A percentile compares a stretch with the other conserved stretches of the same genome.
Conservation (phyloP, 2,797 vertebrate genomes). For the Tragelaphus oryx region DNA sequence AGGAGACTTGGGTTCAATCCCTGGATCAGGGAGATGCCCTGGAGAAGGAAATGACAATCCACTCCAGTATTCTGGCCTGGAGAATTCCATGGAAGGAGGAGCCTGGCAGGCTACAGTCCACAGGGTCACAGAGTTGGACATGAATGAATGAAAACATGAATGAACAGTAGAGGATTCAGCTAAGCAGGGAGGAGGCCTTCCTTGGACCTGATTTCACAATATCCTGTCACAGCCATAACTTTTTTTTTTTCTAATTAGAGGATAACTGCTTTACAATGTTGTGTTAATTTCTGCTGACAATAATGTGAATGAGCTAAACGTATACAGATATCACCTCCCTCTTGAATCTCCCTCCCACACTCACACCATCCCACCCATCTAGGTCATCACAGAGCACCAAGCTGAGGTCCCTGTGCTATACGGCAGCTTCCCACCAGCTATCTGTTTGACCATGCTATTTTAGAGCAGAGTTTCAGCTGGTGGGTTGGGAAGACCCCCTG, state of each 20-base stretch:
- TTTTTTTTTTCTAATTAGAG: not conserved
- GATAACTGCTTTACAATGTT: not conserved
- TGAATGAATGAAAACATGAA: not conserved
- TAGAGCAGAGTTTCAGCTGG: not conserved
- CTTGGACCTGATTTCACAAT: not conserved
- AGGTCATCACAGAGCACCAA: not conserved
- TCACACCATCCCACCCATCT: not conserved
- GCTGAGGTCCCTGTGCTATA: not conserved
- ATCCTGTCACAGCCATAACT: not conserved
- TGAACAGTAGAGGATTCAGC: not conserved
- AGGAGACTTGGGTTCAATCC: not conserved
- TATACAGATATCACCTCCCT: not conserved
- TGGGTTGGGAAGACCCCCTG: not conserved
- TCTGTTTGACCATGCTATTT: not conserved
- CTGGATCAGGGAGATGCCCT: not conserved
- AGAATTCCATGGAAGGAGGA: not conserved
- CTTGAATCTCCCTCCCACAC: not conserved
- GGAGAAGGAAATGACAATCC: not conserved
- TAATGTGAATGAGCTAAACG: not conserved
- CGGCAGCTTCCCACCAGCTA: not conserved
- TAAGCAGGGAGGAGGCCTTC: not conserved
- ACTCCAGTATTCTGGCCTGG: not conserved
- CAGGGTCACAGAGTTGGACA: not conserved
- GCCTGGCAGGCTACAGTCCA: not conserved
- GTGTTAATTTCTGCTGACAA: not conserved